Percentiles rank a stretch among this genome's conserved stretches.
These are phyloP conservation scores for Tetanocera ferruginea DNA, from an alignment of 2,888 invertebrate species.

Conservation along the genomic window DNA sequence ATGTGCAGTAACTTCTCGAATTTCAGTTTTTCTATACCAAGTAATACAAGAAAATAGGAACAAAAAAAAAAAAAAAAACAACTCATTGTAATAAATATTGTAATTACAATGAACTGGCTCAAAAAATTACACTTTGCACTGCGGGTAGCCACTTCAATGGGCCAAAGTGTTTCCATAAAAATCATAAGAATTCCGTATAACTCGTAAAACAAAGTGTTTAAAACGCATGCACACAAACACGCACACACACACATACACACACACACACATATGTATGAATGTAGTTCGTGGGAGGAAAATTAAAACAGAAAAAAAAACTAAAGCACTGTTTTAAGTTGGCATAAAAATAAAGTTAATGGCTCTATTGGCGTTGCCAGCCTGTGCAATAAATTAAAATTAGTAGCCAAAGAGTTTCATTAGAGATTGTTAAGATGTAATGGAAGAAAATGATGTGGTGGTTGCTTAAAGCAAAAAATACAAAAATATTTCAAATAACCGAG, in stretches of 20 bases:
- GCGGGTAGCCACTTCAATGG: slow-evolving; percentile 31
- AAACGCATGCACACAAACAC: not conserved
- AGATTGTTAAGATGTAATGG: too few species aligned
- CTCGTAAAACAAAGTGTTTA: slow-evolving; percentile 12
- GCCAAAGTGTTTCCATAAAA: slow-evolving; percentile 8
- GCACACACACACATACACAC: not conserved
- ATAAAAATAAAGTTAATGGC: too few species aligned
- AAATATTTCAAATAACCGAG: too few species aligned
- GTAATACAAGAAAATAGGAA: not conserved
- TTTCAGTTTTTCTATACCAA: not conserved
- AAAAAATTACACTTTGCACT: slow-evolving; percentile 28
- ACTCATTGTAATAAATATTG: slow-evolving; percentile 27
- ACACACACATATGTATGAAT: not conserved
- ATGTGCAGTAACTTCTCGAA: not conserved
- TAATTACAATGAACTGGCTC: slow-evolving; percentile 25
- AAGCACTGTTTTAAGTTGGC: too few species aligned
- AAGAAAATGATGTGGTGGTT: too few species aligned
- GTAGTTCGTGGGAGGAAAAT: too few species aligned
- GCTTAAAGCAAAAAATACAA: too few species aligned
- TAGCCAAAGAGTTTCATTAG: too few species aligned
- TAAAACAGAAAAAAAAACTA: too few species aligned
- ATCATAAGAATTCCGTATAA: slow-evolving; percentile 20
- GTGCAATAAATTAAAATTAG: too few species aligned
- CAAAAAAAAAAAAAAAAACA: not conserved
- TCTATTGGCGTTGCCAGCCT: too few species aligned